These are phyloP conservation scores for Argya squamiceps DNA, from an alignment of 2,797 vertebrate species.

Conservation along the genomic window DNA sequence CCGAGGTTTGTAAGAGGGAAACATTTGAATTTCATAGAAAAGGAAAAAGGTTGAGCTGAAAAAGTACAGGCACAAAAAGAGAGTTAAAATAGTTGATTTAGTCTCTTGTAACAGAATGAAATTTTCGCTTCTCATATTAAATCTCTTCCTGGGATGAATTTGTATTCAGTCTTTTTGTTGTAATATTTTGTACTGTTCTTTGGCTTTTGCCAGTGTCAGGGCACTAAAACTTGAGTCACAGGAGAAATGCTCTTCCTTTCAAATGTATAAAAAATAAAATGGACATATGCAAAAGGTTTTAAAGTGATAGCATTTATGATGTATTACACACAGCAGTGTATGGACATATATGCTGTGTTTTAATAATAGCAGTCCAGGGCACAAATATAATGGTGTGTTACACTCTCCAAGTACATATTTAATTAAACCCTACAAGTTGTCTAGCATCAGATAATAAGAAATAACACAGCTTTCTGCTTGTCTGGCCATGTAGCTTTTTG, in stretches of 20 bases:
- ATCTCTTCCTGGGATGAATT: neutral
- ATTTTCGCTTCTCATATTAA: neutral
- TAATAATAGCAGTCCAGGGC: neutral
- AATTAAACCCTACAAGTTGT: neutral
- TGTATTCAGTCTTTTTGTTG: neutral
- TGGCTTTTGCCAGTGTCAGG: neutral
- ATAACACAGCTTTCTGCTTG: neutral
- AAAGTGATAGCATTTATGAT: neutral
- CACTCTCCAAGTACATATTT: neutral
- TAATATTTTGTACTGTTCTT: neutral
- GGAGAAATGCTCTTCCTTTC: neutral
- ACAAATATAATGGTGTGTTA: neutral
- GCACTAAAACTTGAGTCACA: neutral
- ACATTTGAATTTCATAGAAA: conserved; percentile 27
- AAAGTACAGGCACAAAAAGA: neutral
- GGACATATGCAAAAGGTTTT: neutral
- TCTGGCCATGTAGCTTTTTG: neutral
- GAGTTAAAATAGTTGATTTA: conserved; percentile 13
- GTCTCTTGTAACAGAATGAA: conserved; percentile 1
- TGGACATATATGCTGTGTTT: neutral
- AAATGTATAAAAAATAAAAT: neutral
- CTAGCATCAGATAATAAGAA: neutral
- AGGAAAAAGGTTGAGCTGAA: conserved; percentile 31
- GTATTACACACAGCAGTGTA: neutral
- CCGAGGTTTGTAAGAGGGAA: neutral